Percentiles rank a stretch among this genome's conserved stretches.
Conservation (phyloP, 2,888 invertebrate species). For the Myathropa florea region DNA sequence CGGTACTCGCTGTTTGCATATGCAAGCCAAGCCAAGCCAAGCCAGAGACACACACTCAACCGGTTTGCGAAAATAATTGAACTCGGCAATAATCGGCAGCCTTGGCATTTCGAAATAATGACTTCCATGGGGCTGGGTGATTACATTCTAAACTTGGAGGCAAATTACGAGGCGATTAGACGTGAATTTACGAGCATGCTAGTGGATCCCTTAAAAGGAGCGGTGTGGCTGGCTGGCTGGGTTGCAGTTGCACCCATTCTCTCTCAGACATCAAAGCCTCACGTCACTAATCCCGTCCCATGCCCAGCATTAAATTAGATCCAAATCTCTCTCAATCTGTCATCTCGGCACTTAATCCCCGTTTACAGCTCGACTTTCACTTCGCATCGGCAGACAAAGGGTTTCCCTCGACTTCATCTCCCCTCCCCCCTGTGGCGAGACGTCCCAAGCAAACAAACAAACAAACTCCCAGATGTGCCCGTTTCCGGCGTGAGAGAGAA, state of each 20-base stretch:
- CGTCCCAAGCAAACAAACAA: no score
- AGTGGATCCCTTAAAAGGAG: not conserved
- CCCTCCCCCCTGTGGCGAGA: no score
- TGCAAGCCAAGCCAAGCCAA: not conserved
- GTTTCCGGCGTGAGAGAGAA: no score
- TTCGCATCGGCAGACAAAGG: not conserved
- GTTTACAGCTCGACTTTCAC: not conserved
- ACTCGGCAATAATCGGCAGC: not conserved
- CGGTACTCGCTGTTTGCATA: not conserved
- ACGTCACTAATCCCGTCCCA: no score
- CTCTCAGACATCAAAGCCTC: no score
- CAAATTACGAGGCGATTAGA: not conserved
- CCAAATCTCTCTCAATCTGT: not conserved
- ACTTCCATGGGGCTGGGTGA: not conserved
- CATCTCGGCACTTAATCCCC: not conserved
- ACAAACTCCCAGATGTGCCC: no score
- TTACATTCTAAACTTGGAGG: not conserved
- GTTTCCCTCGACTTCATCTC: not conserved
- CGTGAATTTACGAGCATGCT: not conserved
- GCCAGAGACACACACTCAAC: not conserved
- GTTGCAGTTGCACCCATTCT: no score
- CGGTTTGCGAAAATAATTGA: not conserved
- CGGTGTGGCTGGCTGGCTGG: no score
- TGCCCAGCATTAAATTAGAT: no score
- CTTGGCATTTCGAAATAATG: slow-evolving; percentile 20